These are phyloP conservation scores for Toxotes chatareus DNA, from an alignment of 2,113 vertebrate species.

Conservation along the genomic window DNA sequence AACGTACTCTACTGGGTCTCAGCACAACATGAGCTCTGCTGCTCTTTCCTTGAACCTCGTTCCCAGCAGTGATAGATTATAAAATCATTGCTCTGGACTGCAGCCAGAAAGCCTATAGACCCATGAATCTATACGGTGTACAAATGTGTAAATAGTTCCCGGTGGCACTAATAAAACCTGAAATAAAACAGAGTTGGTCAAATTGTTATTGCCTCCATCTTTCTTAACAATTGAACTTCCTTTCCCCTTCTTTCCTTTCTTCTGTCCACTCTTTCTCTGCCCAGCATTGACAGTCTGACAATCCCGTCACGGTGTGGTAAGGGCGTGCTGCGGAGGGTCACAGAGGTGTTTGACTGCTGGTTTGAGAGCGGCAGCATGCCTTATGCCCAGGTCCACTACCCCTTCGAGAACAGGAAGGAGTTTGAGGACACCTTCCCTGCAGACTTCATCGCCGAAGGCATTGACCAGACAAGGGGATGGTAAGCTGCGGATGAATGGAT, in stretches of 20 bases:
- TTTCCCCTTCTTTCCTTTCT: background rate
- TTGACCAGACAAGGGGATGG: conserved; percentile 98
- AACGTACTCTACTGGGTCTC: conserved; percentile 34
- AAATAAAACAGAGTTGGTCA: conserved; percentile 4
- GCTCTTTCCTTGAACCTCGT: conserved; percentile 20
- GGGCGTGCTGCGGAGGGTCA: conserved; percentile 86
- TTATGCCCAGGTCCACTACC: conserved; percentile 96
- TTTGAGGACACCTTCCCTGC: conserved; percentile 96
- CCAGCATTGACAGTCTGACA: conserved; percentile 89
- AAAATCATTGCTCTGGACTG: conserved; percentile 23
- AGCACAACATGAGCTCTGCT: conserved; percentile 35
- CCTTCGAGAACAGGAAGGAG: conserved; percentile 92
- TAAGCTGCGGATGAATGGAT: conserved; percentile 68
- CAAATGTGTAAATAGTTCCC: conserved; percentile 21
- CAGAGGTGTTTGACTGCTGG: conserved; percentile 98
- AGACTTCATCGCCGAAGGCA: conserved; percentile 98
- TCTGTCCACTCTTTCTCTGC: conserved; percentile 11
- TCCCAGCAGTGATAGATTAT: conserved; percentile 38
- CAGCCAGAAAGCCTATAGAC: conserved; percentile 22
- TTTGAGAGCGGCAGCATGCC: conserved; percentile 99
- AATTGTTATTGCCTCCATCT: conserved; percentile 23
- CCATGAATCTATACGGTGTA: conserved; percentile 13
- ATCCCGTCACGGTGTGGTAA: conserved; percentile 92
- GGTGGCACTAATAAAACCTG: background rate
- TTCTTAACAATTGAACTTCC: background rate